Base-by-base conservation (phyloP, 2,113 vertebrate genomes). In the Herpetotheres cachinnans region DNA sequence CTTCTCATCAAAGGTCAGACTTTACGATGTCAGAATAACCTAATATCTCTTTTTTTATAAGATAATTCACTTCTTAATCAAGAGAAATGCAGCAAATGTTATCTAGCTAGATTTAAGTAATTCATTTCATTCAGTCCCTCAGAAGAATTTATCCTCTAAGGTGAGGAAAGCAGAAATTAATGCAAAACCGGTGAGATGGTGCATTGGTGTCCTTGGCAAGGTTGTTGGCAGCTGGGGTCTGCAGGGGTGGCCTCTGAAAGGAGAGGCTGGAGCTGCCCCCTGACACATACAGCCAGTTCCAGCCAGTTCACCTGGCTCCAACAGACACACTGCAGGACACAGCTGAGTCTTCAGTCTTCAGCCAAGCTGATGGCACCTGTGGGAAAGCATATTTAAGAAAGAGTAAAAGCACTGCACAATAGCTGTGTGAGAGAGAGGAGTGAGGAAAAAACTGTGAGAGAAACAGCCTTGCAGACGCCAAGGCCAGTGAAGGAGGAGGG, bases 361-460 rank as follows among this genome's bases (percentile, higher is more conserved):
- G 36, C 13, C 52, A 58, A 61, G 47, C 16, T 62, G 30, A 47
- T 38, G 34, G 22, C 11, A 49, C 13, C 17, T 44, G 30, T 58
- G 62, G 66, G 27, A 84, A 77, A 58, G 29, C 2, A 5, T 38
- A 16, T 58, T 44, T 44, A 16, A 26, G 38, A 42, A 74, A 52
- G 17, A 2, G 24, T 62, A 26, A 73, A 84, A 92, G 15, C 50
- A 38, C 2, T 36, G 36, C 22, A 62, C 27, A 24, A 27, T 10
- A 56, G 47, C 15, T 54, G 10, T 47, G 52, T 29, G 27, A 62
- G 9, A 42, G 9, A 34, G 14, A 50, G 4, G 4, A 19, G 10
- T 52, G 40, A 61, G 22, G 8, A 36, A 52, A 36, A 83, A 29
- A 22, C 1, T 0, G 1, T 13, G 16, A 55, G 4, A 59, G 7